Evolutionary conservation across 1,140 invertebrate species (phyloP), one percentile per base, ranked within the genome.

Genomic region (Anthonomus grandis): DNA sequence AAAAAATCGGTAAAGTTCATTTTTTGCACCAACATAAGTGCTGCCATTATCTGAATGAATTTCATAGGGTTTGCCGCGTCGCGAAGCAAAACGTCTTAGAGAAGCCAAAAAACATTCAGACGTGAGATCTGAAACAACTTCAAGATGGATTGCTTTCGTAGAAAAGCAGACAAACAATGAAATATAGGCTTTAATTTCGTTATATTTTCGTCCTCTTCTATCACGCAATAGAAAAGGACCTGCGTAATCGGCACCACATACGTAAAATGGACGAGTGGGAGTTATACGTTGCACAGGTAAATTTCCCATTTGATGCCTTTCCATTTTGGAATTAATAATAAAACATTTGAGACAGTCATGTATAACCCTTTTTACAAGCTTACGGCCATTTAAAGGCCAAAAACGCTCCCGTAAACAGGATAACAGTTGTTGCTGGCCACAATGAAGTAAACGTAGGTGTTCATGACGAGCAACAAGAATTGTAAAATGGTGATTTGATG

Each of bases 281-380:
- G 34, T 59, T 5, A 68, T 52, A 25, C 67, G 34, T 5, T 13
- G 15, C 31, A 13, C 21, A 24, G 64, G 66, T 52, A 70, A 42
- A 10, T 58, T 34, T 19, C 63, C 67, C 70, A 69, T 70, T 6
- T 62, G 18, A 49, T 65, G 65, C 6, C 36, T 31, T 9, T 51
- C 15, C 5, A 55, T 18, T 24, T 57, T 52, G 22, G 69, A 62
- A 31, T 60, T 62, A 3, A 56, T 53, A 19, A 63, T 31, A 31
- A 53, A 63, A 55, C 73, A 76, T 15, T 13, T 60, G 8, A 75
- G 50, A 53, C 74, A 76, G 19, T 53, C 66, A 2, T 50, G 17
- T 6, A 60, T 4, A 0, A 52, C 36, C 1, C 38, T 23, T 31
- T 12, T 65, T 60, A 48, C 63, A 31, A 13, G 55, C 49, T 46